Evolutionary conservation across 2,888 invertebrate genomes (phyloP), one percentile per base, ranked within the genome.

Genomic region (Halictus quadricinctus): DNA sequence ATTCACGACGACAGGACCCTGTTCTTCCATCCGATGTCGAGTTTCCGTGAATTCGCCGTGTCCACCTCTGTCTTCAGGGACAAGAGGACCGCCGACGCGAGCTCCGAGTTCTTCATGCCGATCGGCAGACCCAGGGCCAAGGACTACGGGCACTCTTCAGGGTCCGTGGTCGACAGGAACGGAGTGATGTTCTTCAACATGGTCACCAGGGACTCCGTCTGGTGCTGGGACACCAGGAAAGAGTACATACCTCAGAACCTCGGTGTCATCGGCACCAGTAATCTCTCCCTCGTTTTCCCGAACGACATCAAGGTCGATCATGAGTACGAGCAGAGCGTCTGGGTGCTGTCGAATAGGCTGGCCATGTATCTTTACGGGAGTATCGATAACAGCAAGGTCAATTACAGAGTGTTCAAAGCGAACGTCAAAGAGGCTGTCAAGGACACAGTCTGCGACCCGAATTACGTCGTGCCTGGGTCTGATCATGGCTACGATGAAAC

Each of bases 11-110:
- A 97, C 75, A 95, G 97, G 76, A 95, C 96, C 5, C 93, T 98
- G 43, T 98, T 96, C 92, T 98, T 97, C 93, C 97, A 98, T 94
- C 96, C 98, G 0, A 96, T 98, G 96, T 97, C 98, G 0, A 97
- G 97, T 93, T 97, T 96, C 91, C 95, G 97, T 89, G 97, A 98
- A 93, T 98, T 97, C 93, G 96, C 96, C 82, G 97, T 97, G 0
- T 95, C 96, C 50, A 96, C 97, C 0, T 96, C 96, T 0, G 95
- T 97, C 0, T 94, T 98, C 7, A 95, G 96, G 29, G 96, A 97
- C 86, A 96, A 97, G 88, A 95, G 95, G 0, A 90, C 91, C 0
- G 94, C 92, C 0, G 92, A 93, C 0, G 88, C 90, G 5, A 94
- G 88, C 80, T 69, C 91, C 3, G 94, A 94, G 8, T 93, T 91